Evolutionary conservation across 1,140 invertebrate species (phyloP), one percentile per base, ranked within the genome.

Genomic region (Battus philenor): DNA sequence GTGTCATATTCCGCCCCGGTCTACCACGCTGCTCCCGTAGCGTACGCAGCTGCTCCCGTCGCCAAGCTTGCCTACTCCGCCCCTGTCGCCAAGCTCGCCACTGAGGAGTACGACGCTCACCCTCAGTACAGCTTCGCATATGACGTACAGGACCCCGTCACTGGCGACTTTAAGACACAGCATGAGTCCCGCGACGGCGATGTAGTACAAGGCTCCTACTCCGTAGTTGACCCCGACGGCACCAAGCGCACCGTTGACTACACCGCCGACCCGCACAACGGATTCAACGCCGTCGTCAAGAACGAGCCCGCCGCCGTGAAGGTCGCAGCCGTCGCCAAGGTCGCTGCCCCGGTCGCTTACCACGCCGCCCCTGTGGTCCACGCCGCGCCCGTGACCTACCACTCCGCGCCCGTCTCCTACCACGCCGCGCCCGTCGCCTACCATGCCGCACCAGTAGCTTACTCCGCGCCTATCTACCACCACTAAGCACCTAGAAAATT

Each of bases 201-300:
- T 41, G 64, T 88, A 1, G 88, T 90, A 4, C 87, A 90, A 58
- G 90, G 90, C 44, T 86, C 86, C 26, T 91, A 91, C 69, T 89
- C 88, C 7, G 67, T 91, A 1, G 83, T 90, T 9, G 90, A 91
- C 70, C 88, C 90, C 2, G 90, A 92, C 60, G 91, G 91, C 46
- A 88, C 86, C 53, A 89, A 89, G 59, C 87, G 90, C 47, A 91
- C 88, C 22, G 90, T 91, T 1, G 89, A 90, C 44, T 91, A 92
- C 72, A 90, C 89, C n/a, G 87, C 87, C n/a, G 87, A 88, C 55
- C 67, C 72, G 15, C 77, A 84, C 52, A 86, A 84, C 27, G 86
- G 86, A 27, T 88, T 88, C 71, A 87, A 88, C 61, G 86, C 83
- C 8, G 85, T 87, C 26, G 84, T 86, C 2, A 73, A 68, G 54